Evolutionary conservation across 2,113 vertebrate species (phyloP), one percentile per base, ranked within the genome.

Genomic region (Rafetus swinhoei): DNA sequence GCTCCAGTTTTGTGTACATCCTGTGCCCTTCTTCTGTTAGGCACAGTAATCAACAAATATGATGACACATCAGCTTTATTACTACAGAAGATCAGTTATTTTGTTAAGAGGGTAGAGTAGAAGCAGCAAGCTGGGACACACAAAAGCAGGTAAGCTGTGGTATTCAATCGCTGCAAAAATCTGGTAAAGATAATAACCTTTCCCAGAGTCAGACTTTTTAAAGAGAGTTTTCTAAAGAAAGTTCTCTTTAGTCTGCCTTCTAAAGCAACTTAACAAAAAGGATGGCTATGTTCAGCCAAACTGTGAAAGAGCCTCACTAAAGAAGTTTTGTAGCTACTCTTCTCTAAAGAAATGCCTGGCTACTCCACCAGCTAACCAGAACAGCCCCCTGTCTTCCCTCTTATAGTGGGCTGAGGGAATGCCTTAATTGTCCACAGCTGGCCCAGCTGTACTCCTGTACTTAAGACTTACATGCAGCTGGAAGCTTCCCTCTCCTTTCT

Each of bases 41-140:
- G 72, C 81, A 84, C 2, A 90, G 86, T 4, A 62, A 97, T 96
- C 95, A 95, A 72, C 65, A 72, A 81, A 97, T 95, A 96, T 89
- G 94, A 97, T 96, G 92, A 97, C 86, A 93, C 92, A 95, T 93
- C 50, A 9, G 83, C 83, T 93, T 93, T 93, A 86, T 91, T 94
- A 84, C 88, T 95, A 89, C 88, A 89, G 39, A 82, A 96, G 92
- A 87, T 83, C 81, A 94, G 90, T 96, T 97, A 94, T 94, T 95
- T 96, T 77, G 79, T 90, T 95, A 86, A 88, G 82, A 95, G 94
- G 89, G 88, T 94, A 94, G 89, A 95, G 93, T 89, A 94, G 85
- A 93, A 91, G 93, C 97, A 95, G 90, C 92, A 95, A 95, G 91
- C 39, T 88, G 94, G 95, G 90, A 94, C 80, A 21, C 9, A 72